Evolutionary conservation across 2,113 vertebrate genomes (phyloP).

Genomic region (Caranx ignobilis): DNA sequence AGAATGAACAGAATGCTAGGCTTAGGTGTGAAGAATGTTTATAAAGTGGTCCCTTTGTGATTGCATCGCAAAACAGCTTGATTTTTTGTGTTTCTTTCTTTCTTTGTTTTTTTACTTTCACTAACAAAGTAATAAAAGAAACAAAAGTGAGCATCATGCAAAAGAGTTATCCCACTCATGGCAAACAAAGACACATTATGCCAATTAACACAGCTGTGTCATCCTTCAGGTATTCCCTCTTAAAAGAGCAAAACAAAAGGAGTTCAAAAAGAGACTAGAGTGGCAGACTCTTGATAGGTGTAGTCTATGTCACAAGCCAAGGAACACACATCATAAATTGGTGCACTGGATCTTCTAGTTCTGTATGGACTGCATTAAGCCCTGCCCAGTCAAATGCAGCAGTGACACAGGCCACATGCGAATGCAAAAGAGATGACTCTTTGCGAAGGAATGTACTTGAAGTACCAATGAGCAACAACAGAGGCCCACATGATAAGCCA

Average conservation of each 20-base stretch:
- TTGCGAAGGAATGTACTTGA: constrained; percentile 66
- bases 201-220: constrained; percentile 29
- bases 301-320: constrained; percentile 62
- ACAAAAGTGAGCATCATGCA: constrained; percentile 10
- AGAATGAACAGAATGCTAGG: constrained; percentile 71
- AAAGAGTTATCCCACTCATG: not conserved
- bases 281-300: constrained; percentile 47
- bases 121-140: not conserved
- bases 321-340: constrained; percentile 72
- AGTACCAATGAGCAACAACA: constrained; percentile 68
- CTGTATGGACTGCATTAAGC: constrained; percentile 57
- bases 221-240: constrained; percentile 41
- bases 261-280: constrained; percentile 43
- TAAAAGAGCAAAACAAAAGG: constrained; percentile 52
- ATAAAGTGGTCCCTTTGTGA: constrained; percentile 47
- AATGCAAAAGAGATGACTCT: constrained; percentile 64
- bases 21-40: constrained; percentile 72
- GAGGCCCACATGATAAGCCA: constrained; percentile 65
- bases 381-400: constrained; percentile 60
- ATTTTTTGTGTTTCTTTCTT: not conserved
- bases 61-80: constrained; percentile 38
- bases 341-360: constrained; percentile 49
- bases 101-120: constrained; percentile 8
- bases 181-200: constrained; percentile 8
- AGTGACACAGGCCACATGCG: constrained; percentile 61